Conservation (phyloP, 1,140 invertebrate genomes). For the Drosophila malerkotliana region DNA sequence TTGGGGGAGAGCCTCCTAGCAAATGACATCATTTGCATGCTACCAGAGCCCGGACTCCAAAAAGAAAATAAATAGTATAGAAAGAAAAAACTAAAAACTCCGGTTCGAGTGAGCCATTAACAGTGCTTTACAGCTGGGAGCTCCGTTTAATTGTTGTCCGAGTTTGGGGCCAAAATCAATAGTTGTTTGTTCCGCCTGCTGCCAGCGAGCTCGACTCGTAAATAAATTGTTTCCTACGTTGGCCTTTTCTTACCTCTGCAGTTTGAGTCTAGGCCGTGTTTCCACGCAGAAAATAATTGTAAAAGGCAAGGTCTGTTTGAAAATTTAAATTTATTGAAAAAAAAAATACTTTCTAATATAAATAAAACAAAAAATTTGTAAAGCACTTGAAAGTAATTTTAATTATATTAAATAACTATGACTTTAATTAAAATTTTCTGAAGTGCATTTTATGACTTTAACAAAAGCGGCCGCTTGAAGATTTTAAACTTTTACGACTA, state of each 20-base stretch:
- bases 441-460: constrained; percentile 54
- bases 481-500: constrained; percentile 67
- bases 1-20: constrained; percentile 24
- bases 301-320: no score
- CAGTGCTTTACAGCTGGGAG: constrained; percentile 67
- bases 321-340: background rate
- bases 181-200: constrained; percentile 66
- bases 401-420: no score
- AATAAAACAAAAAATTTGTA: no score
- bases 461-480: constrained; percentile 68
- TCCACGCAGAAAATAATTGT: background rate
- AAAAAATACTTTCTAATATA: background rate
- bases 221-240: constrained; percentile 56
- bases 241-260: constrained; percentile 21
- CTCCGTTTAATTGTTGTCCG: constrained; percentile 70
- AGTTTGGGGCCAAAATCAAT: constrained; percentile 59
- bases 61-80: background rate
- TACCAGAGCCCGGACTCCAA: constrained; percentile 13
- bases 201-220: constrained; percentile 62
- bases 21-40: constrained; percentile 72
- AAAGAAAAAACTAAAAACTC: constrained; percentile 14
- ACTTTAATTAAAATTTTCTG: background rate
- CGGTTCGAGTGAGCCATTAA: constrained; percentile 66
- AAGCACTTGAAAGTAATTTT: no score
- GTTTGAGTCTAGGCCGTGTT: constrained; percentile 21